Percentiles rank a stretch among this genome's conserved stretches.
Conservation (phyloP, 2,113 vertebrate species). For the Burhinus bistriatus region DNA sequence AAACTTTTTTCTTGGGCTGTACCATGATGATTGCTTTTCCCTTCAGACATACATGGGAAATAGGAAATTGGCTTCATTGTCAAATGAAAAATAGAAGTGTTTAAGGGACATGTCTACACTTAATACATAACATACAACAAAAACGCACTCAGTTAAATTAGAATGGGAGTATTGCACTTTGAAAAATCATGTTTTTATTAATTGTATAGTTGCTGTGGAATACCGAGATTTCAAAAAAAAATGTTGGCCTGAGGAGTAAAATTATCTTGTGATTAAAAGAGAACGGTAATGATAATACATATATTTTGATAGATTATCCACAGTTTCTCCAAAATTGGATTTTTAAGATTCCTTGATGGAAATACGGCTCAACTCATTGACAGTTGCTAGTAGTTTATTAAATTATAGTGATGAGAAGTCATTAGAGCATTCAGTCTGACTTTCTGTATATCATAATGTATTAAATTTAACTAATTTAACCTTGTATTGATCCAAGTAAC, state of each 20-base stretch:
- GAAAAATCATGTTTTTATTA: not conserved
- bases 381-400: not conserved
- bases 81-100: constrained; percentile 2
- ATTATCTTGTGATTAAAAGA: not conserved
- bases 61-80: not conserved
- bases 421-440: not conserved
- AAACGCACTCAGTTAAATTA: not conserved
- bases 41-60: not conserved
- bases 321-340: not conserved
- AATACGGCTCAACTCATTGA: not conserved
- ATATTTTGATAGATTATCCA: not conserved
- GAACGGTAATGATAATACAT: not conserved
- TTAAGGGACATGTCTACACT: not conserved
- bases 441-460: not conserved
- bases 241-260: not conserved
- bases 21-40: not conserved
- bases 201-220: not conserved
- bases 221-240: not conserved
- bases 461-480: not conserved
- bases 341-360: not conserved
- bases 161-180: not conserved
- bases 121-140: not conserved
- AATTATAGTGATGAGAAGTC: not conserved
- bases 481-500: not conserved
- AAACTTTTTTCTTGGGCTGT: not conserved